Evolutionary conservation across 1,140 invertebrate species (phyloP), one percentile per base, ranked within the genome.

Genomic region (Leptestheria dahalacensis): DNA sequence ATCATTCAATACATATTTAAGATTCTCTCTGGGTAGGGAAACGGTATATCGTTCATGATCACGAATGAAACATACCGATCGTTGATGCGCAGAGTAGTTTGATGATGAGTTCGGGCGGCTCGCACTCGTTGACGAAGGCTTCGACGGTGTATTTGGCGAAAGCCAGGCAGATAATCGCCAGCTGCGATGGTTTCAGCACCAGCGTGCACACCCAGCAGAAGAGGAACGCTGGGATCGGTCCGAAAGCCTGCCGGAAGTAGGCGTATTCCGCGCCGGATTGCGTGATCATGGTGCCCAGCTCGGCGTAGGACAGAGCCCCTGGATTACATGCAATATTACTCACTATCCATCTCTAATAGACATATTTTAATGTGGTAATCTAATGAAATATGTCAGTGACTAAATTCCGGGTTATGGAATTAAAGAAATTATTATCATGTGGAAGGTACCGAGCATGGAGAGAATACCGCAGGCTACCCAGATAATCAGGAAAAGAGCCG

Each of bases 81-180:
- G 83, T 82, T 55, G 90, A 74, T 29, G 88, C 74, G 47, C 84
- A 84, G 46, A 87, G 85, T 67, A 88, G 77, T 73, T 89, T 89
- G 56, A 88, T 82, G 41, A 85, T 78, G 61, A 79, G 76, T 54
- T 78, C 72, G 1, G 86, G 85, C 50, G 85, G 85, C 68, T 86
- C 81, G 68, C 86, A 92, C 68, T 88, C 84, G 18, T 80, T 77
- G 59, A 89, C 84, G 70, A 95, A 93, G 11, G 91, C 88, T 66
- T 91, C 86, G n/a, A 91, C 85, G 25, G 88, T 83, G 71, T 97
- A 96, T 70, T 94, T 85, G 26, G 90, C 89, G 75, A 95, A 96
- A 63, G 91, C 92, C 63, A 95, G 74, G 68, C 86, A 88, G 67
- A 95, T 93, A 67, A 96, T 92, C 59, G 89, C 88, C 82, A 91